A percentile compares a stretch with the other conserved stretches of the same genome.
Conservation (phyloP, 2,888 invertebrate species). For the Parnassius mnemosyne region DNA sequence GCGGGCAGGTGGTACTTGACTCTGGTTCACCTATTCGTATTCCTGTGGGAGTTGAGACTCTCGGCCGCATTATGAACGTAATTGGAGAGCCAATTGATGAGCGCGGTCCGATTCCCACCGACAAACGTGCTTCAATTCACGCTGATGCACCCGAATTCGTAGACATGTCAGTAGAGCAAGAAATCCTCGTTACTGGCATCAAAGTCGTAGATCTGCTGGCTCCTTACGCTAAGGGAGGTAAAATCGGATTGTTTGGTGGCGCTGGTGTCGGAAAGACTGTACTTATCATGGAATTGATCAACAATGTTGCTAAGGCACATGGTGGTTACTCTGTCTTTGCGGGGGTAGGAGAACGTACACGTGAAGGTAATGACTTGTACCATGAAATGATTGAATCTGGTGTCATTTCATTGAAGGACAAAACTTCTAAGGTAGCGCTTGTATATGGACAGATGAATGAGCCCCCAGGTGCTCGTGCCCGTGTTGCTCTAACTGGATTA, state of each 20-base stretch:
- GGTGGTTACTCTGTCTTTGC: conserved; percentile 91
- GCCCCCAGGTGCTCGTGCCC: conserved; percentile 96
- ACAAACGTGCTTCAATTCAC: conserved; percentile 90
- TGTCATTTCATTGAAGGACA: conserved; percentile 94
- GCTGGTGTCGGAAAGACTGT: conserved; percentile 98
- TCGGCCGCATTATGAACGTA: conserved; percentile 96
- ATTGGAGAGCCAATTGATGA: conserved; percentile 94
- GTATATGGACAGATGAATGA: conserved; percentile 99
- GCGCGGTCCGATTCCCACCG: conserved; percentile 91
- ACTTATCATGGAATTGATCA: conserved; percentile 97
- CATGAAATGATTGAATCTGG: conserved; percentile 98
- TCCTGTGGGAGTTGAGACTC: conserved; percentile 93
- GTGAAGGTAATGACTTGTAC: conserved; percentile 97
- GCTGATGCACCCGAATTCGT: conserved; percentile 95
- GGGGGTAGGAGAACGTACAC: conserved; percentile 95
- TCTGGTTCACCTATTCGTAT: conserved; percentile 94
- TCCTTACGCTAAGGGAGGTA: conserved; percentile 96
- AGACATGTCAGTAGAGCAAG: conserved; percentile 94
- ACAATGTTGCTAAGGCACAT: conserved; percentile 97
- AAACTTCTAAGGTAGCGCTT: conserved; percentile 94
- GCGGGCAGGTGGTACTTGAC: conserved; percentile 92
- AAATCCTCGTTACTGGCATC: conserved; percentile 95
- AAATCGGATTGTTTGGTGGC: conserved; percentile 96
- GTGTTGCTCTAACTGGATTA: conserved; percentile 95
- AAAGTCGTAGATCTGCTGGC: conserved; percentile 96